Evolutionary conservation across 2,888 invertebrate species (phyloP), one percentile per base, ranked within the genome.

Genomic region (Branchellion lobata): DNA sequence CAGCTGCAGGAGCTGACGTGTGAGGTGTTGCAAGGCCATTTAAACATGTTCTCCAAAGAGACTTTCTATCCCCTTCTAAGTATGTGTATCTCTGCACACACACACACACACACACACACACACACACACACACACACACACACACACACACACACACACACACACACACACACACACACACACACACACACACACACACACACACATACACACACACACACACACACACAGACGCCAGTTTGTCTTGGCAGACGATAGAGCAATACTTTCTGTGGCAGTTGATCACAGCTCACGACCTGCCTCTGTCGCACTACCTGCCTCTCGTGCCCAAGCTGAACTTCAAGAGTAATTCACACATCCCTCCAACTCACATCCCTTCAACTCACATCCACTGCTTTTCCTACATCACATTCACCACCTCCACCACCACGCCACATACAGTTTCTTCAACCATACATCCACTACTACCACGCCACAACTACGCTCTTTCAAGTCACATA

Each of bases 241-340:
- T 98, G 79, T 91, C 91, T 80, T 99, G 97, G 95, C 97, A 98
- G 88, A 96, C 96, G 1, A 94, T 96, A 84, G 97, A 98, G 88
- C 98, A 99, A 88, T 93, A 94, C 87, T 96, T 95, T 87, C 91
- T 98, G 71, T 99, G 98, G 98, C 96, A 97, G 88, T 90, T 99
- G 80, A 91, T 97, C 74, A 92, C 93, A 83, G 96, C 96, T 65
- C 97, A 97, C 87, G 94, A 95, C 82, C 93, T 96, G 86, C 93
- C 94, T 78, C 91, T 95, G n/a, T 95, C 95, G 85, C 92, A 93
- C 86, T 92, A 96, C 82, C 89, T 94, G 85, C 92, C 94, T 53
- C 89, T 93, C 83, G 88, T 93, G 83, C 91, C 92, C n/a, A 93
- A 94, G 83, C 83, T 89, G 27, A 87, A 88, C 81, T 88, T 85